These are phyloP conservation scores for Alligator mississippiensis DNA, from an alignment of 2,113 vertebrate genomes.

Conservation along the genomic window DNA sequence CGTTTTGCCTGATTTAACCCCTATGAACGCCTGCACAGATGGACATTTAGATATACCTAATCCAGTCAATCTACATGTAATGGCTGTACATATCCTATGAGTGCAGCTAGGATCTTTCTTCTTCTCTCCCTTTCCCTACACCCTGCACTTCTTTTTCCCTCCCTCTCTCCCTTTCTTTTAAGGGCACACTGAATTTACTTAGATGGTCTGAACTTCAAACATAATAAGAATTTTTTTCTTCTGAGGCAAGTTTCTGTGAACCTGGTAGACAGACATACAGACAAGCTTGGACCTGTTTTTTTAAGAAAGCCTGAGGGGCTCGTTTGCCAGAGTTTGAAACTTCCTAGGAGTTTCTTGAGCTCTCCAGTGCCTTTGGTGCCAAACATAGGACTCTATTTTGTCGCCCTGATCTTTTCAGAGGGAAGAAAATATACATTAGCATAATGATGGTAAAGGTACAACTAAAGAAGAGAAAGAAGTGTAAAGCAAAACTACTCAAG, in stretches of 20 bases:
- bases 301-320: slow-evolving; percentile 14
- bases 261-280: slow-evolving; percentile 37
- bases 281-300: slow-evolving; percentile 47
- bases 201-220: slow-evolving; percentile 60
- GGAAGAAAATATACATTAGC: neutral
- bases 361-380: neutral
- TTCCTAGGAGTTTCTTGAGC: neutral
- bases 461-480: slow-evolving; percentile 6
- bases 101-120: neutral
- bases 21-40: no score
- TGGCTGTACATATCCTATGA: neutral
- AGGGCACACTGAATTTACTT: slow-evolving; percentile 17
- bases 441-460: slow-evolving; percentile 3
- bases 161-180: neutral
- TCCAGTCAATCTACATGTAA: no score
- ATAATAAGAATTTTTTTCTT: slow-evolving; percentile 33
- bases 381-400: slow-evolving; percentile 1
- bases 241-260: slow-evolving; percentile 14
- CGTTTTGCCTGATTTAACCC: no score
- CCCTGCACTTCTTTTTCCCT: no score
- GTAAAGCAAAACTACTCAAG: neutral
- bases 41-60: no score
- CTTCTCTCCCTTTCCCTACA: neutral
- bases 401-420: slow-evolving; percentile 3
- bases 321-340: slow-evolving; percentile 26